Base-by-base conservation (phyloP, 2,113 vertebrate species). In the Nettapus auritus region DNA sequence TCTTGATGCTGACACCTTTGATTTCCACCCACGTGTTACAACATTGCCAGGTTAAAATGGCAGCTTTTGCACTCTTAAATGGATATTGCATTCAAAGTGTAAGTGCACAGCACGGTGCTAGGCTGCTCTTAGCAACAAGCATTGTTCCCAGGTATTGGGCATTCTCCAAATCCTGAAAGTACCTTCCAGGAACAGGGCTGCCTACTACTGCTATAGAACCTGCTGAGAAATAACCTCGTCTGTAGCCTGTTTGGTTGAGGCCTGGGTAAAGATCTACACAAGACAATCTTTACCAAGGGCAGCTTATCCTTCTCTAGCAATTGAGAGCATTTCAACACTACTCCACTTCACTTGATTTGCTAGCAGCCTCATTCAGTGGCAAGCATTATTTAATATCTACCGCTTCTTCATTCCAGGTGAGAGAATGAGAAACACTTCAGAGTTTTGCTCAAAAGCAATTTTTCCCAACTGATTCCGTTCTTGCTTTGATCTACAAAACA, bases 201-300 rank as follows among this genome's bases (percentile, higher is more conserved):
- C 46, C 28, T 6, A 21, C 5, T 10, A 62, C 64, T 70, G 48
- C 85, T 55, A 28, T 8, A 34, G 23, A 1, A 1, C 0, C 1
- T 4, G n/a, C 29, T 1, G 2, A 14, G 64, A 93, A 80, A 19
- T 11, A 4, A 12, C 12, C 48, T 29, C 46, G 17, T 19, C 44
- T 50, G 2, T 1, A 40, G 28, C 28, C 83, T 21, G 20, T 23
- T 33, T 31, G 18, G 48, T 15, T 55, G 71, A 70, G 36, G 40
- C 44, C 74, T 63, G 31, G 25, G 25, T 74, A 46, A 28, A 62
- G 28, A 26, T 70, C 73, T 56, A 20, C 5, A 22, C 25, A 29
- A 2, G 3, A 14, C 33, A 50, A 23, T 13, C 52, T 63, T 18
- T 52, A 33, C 34, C 29, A 60, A 16, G 26, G 31, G n/a, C 22